Percentiles rank a stretch among this genome's conserved stretches.
Conservation (phyloP, 2,888 invertebrate species). For the Sipha maydis region DNA sequence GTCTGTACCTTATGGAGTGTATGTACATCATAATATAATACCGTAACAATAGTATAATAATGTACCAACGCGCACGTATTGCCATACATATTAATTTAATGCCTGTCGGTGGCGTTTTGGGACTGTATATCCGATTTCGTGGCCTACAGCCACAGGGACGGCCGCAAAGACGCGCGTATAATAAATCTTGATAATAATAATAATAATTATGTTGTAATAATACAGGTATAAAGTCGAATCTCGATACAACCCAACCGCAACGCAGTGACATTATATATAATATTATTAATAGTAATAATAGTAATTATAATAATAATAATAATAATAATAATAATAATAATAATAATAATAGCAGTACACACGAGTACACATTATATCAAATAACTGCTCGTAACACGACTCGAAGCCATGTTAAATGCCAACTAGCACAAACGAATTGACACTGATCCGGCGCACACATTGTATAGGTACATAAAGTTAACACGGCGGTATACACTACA, state of each 20-base stretch:
- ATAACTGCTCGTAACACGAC: too few species aligned
- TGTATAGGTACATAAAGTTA: too few species aligned
- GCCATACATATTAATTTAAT: constrained; percentile 10
- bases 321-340: background rate
- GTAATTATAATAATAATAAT: background rate
- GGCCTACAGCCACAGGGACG: background rate
- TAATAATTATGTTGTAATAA: background rate
- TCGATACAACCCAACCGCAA: background rate
- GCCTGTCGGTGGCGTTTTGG: constrained; percentile 4
- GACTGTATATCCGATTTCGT: constrained; percentile 5
- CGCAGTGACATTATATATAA: background rate
- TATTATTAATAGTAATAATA: background rate
- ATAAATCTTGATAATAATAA: background rate
- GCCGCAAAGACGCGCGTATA: constrained; percentile 2
- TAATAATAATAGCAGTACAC: too few species aligned
- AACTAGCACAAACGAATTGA: too few species aligned
- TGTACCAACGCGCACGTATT: background rate
- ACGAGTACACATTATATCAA: too few species aligned
- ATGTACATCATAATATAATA: background rate
- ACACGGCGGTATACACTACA: too few species aligned
- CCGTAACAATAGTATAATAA: background rate
- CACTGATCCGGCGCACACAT: too few species aligned
- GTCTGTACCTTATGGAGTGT: too few species aligned
- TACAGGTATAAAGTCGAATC: background rate
- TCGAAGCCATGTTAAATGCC: too few species aligned